Percentiles rank a stretch among this genome's conserved stretches.
Conservation (phyloP, 2,113 vertebrate genomes). For the Symphodus melops region DNA sequence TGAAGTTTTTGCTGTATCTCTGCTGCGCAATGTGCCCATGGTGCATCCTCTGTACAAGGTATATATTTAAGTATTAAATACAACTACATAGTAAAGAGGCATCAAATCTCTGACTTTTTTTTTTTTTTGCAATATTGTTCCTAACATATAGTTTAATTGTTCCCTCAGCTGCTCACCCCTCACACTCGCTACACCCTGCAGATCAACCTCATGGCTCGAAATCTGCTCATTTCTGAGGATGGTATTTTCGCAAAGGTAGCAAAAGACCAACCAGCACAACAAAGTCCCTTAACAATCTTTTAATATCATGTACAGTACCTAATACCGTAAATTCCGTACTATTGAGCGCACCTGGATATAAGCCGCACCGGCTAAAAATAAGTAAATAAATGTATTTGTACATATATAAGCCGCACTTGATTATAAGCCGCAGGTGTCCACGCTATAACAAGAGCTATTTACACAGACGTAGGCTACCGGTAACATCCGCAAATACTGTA, state of each 20-base stretch:
- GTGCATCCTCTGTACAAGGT: constrained; percentile 85
- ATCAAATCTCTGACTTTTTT: too few species aligned
- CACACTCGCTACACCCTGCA: constrained; percentile 77
- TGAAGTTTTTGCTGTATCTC: constrained; percentile 82
- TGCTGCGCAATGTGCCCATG: constrained; percentile 80
- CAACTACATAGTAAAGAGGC: background rate
- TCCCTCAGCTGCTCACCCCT: constrained; percentile 67
- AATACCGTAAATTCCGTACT: too few species aligned
- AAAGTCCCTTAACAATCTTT: too few species aligned
- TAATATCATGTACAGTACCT: background rate
- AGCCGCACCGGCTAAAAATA: too few species aligned
- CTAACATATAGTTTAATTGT: background rate
- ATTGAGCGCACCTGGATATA: too few species aligned
- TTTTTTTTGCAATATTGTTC: background rate
- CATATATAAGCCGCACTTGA: too few species aligned
- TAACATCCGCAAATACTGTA: too few species aligned
- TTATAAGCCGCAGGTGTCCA: too few species aligned
- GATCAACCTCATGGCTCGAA: constrained; percentile 67
- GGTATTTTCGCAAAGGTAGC: constrained; percentile 62
- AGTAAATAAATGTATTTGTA: too few species aligned
- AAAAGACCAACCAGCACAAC: background rate
- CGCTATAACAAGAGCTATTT: too few species aligned
- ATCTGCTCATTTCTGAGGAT: constrained; percentile 45
- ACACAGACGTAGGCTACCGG: too few species aligned
- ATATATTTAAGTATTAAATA: background rate